Conservation (phyloP, 1,140 invertebrate species). For the Bombus pyrosoma region DNA sequence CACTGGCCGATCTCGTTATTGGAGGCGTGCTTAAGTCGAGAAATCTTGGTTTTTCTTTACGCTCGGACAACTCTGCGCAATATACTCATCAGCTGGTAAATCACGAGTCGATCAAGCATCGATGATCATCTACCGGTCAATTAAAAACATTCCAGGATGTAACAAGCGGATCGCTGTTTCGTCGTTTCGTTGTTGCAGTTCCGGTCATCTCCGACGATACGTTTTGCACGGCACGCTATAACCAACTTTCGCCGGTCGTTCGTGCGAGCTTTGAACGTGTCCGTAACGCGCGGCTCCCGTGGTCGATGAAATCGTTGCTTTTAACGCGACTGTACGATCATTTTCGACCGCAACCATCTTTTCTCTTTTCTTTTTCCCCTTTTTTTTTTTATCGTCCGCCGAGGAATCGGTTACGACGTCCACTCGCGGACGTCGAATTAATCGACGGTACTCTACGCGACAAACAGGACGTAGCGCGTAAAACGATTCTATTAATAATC, state of each 20-base stretch:
- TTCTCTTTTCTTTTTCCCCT: accelerated
- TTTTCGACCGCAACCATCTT: not conserved
- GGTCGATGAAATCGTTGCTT: conserved; percentile 60
- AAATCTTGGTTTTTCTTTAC: not conserved
- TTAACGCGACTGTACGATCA: not conserved
- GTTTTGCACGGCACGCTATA: not conserved
- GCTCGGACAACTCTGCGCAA: too few relatives aligned
- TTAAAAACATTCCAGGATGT: not conserved
- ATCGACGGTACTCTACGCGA: not conserved
- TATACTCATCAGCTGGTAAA: not conserved
- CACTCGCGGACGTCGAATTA: not conserved
- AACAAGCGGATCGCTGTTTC: not conserved
- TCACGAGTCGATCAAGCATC: not conserved
- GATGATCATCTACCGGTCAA: too few relatives aligned
- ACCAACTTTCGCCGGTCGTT: conserved; percentile 17
- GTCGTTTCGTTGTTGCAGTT: too few relatives aligned
- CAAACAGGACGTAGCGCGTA: not conserved
- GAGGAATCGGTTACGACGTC: not conserved
- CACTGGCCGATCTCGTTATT: not conserved
- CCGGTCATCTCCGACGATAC: not conserved
- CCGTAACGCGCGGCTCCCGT: not conserved
- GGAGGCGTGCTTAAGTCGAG: not conserved
- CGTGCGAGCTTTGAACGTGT: conserved; percentile 39
- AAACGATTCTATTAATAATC: not conserved
- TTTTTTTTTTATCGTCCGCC: not conserved